Conservation (phyloP, 2,888 invertebrate genomes). For the Conops quadrifasciatus region DNA sequence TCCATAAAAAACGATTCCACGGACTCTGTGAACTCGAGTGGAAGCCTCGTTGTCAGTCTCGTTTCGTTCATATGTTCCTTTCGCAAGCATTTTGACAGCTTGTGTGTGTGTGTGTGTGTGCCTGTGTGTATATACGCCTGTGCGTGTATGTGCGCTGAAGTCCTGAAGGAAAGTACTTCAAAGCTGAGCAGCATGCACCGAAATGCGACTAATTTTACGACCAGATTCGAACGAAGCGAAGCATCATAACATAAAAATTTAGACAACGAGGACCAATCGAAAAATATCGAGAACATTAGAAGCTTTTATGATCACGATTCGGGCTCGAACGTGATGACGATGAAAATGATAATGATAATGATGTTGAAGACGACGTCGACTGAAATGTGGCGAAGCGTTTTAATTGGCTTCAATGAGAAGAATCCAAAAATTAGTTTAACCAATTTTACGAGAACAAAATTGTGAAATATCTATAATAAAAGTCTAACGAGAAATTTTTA, state of each 20-base stretch:
- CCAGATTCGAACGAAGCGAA: slow-evolving; percentile 19
- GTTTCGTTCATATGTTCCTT: slow-evolving; percentile 18
- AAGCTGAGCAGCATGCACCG: not conserved
- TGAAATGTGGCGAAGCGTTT: no score
- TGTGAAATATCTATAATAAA: no score
- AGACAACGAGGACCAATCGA: not conserved
- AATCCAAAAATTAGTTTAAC: no score
- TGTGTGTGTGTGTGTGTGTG: not conserved
- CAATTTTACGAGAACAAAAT: no score
- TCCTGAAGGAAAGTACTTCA: no score
- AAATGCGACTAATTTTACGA: slow-evolving; percentile 26
- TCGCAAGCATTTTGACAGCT: not conserved
- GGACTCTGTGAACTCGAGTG: slow-evolving; percentile 10
- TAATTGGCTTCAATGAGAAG: no score
- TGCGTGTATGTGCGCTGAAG: not conserved
- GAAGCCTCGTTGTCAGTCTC: not conserved
- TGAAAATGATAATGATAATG: no score
- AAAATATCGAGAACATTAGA: not conserved
- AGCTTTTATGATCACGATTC: not conserved
- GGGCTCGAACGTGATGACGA: no score
- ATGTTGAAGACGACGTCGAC: no score
- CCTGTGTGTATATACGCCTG: no score
- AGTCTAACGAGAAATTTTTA: no score
- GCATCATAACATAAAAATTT: slow-evolving; percentile 28
- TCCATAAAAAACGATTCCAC: slow-evolving; percentile 1